Evolutionary conservation across 2,113 vertebrate genomes (phyloP).

Genomic region (Oreochromis aureus): DNA sequence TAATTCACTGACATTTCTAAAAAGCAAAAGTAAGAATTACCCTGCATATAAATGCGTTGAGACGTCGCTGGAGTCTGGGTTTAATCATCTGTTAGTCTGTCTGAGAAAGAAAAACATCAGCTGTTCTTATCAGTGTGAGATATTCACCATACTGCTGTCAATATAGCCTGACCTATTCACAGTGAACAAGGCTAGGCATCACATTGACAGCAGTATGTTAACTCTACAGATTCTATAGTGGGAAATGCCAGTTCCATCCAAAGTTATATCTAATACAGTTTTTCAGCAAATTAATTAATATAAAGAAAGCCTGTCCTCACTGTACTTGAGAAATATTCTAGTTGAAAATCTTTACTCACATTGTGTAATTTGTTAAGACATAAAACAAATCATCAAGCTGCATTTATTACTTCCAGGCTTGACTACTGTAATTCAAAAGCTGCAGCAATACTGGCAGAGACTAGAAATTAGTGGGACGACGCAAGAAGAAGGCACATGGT

Average conservation of each 20-base stretch:
- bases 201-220: not conserved
- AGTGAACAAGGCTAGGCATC: not conserved
- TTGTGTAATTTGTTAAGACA: not conserved
- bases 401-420: not conserved
- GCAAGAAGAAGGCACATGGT: accelerated
- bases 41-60: not conserved
- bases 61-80: not conserved
- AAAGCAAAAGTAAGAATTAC: accelerated
- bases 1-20: not conserved
- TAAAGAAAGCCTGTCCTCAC: not conserved
- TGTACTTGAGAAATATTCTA: not conserved
- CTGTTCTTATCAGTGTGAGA: not conserved
- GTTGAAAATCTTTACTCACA: not conserved
- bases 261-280: not conserved
- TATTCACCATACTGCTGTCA: not conserved
- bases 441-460: accelerated
- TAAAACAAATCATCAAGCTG: not conserved
- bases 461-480: accelerated
- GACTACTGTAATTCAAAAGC: not conserved
- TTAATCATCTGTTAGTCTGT: not conserved
- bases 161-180: accelerated
- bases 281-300: not conserved
- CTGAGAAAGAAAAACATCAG: accelerated
- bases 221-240: not conserved
- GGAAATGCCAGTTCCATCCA: not conserved